Evolutionary conservation across 2,888 invertebrate species (phyloP).

Genomic region (Campoplex nolae): DNA sequence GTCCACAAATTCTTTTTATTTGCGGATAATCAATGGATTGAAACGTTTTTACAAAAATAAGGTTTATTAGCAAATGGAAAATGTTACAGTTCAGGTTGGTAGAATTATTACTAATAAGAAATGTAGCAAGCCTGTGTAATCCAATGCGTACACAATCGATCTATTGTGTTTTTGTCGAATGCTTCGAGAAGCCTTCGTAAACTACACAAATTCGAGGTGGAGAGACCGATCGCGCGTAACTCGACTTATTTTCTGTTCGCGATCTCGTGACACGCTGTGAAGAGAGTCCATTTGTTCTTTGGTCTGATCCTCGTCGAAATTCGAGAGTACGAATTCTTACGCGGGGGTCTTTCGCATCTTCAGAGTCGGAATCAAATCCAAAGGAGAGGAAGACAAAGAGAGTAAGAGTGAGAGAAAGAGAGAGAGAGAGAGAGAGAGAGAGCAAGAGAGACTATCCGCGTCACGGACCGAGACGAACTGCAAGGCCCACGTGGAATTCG

Average conservation of each 20-base stretch:
- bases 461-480: constrained; percentile 75
- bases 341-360: constrained; percentile 59
- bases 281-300: constrained; percentile 58
- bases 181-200: neutral
- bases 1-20: neutral
- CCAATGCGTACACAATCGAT: neutral
- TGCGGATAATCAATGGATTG: neutral
- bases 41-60: neutral
- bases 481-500: constrained; percentile 81
- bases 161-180: constrained; percentile 2
- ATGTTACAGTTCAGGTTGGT: neutral
- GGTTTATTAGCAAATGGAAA: neutral
- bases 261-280: constrained; percentile 34
- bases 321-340: constrained; percentile 67
- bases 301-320: constrained; percentile 35
- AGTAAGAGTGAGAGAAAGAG: constrained; percentile 65
- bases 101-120: neutral
- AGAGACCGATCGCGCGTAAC: constrained; percentile 9
- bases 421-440: constrained; percentile 65
- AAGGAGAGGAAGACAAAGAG: constrained; percentile 14
- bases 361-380: constrained; percentile 55
- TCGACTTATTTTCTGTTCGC: constrained; percentile 47
- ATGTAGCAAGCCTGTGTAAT: neutral
- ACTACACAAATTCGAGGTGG: constrained; percentile 17
- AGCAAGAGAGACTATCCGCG: constrained; percentile 78